Percentiles rank a stretch among this genome's conserved stretches.
phyloP scores from a whole-genome alignment of 2,888 invertebrate genomes.

The Amphipyra tragopoginis region DNA sequence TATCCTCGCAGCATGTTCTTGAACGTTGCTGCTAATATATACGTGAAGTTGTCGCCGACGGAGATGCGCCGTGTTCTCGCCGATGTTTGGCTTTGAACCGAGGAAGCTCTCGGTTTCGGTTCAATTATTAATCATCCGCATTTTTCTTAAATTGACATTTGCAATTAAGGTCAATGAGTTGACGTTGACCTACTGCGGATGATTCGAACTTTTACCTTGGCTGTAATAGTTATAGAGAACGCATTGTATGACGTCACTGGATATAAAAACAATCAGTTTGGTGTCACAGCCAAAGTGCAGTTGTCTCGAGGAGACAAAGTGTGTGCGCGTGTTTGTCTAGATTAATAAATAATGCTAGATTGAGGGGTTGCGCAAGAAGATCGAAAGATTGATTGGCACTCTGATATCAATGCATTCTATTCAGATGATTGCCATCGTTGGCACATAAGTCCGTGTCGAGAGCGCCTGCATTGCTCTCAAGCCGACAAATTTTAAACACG shows the following conservation, averaged over 20 bases:
- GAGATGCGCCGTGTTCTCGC: constrained; percentile 66
- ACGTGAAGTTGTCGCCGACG: constrained; percentile 69
- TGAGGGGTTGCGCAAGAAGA: constrained; percentile 75
- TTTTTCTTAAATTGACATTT: constrained; percentile 49
- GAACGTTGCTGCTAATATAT: constrained; percentile 74
- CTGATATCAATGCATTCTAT: constrained; percentile 72
- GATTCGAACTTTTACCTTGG: constrained; percentile 54
- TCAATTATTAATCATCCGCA: constrained; percentile 44
- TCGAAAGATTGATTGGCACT: constrained; percentile 80
- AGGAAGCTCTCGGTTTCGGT: constrained; percentile 56
- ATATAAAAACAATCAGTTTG: constrained; percentile 60
- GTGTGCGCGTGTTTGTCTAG: constrained; percentile 66
- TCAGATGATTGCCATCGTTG: constrained; percentile 77
- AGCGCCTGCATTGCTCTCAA: constrained; percentile 72
- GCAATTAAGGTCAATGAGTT: constrained; percentile 50
- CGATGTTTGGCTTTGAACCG: constrained; percentile 62
- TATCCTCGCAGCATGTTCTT: constrained; percentile 81
- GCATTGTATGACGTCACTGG: constrained; percentile 49
- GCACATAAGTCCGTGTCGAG: constrained; percentile 62
- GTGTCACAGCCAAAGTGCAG: constrained; percentile 63
- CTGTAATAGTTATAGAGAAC: constrained; percentile 40
- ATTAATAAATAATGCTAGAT: constrained; percentile 77
- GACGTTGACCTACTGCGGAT: constrained; percentile 38
- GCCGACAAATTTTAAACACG: constrained; percentile 71
- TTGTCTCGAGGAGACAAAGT: constrained; percentile 65